phyloP scores from a whole-genome alignment of 2,797 vertebrate species.

The Falco naumanni region DNA sequence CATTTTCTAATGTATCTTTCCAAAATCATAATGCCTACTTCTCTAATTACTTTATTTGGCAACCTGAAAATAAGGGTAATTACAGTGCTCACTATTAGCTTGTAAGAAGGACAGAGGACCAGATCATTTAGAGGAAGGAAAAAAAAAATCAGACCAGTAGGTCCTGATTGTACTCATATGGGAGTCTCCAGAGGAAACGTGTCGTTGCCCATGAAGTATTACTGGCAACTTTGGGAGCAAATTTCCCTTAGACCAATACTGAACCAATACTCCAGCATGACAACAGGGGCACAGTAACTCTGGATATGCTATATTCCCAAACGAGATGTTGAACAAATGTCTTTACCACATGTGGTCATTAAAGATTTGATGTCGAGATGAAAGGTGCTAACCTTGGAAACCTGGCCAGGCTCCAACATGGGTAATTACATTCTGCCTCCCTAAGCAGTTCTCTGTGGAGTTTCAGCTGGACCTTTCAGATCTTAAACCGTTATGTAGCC shows the following conservation, averaged over 20 bases:
- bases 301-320: neutral
- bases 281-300: neutral
- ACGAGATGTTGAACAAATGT: constrained; percentile 14
- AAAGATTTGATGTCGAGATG: constrained; percentile 42
- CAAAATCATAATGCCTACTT: constrained; percentile 46
- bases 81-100: neutral
- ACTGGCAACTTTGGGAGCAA: neutral
- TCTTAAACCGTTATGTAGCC: neutral
- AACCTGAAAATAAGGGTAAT: constrained; percentile 12
- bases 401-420: neutral
- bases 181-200: neutral
- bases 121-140: neutral
- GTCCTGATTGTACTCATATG: neutral
- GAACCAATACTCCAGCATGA: neutral
- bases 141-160: neutral
- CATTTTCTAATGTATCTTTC: constrained; percentile 11
- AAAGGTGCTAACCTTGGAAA: constrained; percentile 46
- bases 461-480: constrained; percentile 46
- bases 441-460: constrained; percentile 2
- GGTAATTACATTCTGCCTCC: constrained; percentile 49
- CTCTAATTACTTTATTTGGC: constrained; percentile 57
- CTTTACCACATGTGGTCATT: constrained; percentile 44
- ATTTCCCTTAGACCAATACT: neutral
- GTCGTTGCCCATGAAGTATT: neutral
- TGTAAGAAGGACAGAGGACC: neutral